phyloP scores from a whole-genome alignment of 1,140 invertebrate genomes.

The Chrysopa pallens region DNA sequence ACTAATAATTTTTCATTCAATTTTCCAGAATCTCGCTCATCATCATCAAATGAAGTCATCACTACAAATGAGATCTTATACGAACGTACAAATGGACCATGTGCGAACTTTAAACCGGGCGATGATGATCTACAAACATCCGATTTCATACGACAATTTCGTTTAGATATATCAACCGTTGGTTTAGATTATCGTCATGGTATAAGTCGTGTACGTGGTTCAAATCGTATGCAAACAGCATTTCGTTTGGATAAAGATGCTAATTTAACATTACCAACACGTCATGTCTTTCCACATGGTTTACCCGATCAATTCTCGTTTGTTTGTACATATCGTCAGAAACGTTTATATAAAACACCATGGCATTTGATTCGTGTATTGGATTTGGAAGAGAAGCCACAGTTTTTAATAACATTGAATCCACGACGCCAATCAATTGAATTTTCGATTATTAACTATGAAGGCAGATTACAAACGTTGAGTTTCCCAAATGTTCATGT shows the following conservation, averaged over 20 bases:
- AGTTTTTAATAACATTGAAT: constrained; percentile 51
- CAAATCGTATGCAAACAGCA: constrained; percentile 54
- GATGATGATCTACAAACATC: constrained; percentile 60
- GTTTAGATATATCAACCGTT: constrained; percentile 41
- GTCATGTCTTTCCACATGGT: constrained; percentile 46
- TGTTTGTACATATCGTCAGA: constrained; percentile 42
- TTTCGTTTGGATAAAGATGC: constrained; percentile 52
- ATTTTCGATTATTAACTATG: constrained; percentile 36
- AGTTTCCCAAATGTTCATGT: constrained; percentile 36
- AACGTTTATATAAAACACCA: constrained; percentile 32
- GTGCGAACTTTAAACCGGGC: constrained; percentile 41
- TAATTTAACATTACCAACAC: constrained; percentile 47
- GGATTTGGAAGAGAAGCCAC: constrained; percentile 34
- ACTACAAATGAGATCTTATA: too few species aligned
- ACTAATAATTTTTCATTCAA: too few species aligned
- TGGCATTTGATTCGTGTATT: constrained; percentile 55
- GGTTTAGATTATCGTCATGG: constrained; percentile 28
- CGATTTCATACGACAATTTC: constrained; percentile 60
- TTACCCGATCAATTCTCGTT: constrained; percentile 55
- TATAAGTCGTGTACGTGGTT: constrained; percentile 49
- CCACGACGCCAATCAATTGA: constrained; percentile 40
- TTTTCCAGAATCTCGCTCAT: too few species aligned
- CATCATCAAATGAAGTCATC: too few species aligned
- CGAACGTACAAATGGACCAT: constrained; percentile 24
- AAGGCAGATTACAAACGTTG: constrained; percentile 37